Base-by-base conservation (phyloP, 1,140 invertebrate species). In the Chironomus tepperi region DNA sequence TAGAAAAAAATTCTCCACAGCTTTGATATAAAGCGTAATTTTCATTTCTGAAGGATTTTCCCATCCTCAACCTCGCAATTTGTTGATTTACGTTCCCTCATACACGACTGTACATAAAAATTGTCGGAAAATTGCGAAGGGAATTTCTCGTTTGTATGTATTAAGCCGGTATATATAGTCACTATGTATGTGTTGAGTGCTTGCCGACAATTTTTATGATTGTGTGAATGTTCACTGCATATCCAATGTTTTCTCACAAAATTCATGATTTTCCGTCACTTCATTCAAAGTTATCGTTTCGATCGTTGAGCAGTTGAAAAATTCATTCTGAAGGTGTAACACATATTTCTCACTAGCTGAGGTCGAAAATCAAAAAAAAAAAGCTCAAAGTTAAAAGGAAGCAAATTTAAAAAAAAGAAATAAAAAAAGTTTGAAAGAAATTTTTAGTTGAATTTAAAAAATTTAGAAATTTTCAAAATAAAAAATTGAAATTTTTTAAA, bases 271-370 rank as follows among this genome's bases (percentile, higher is more conserved):
- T 21, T 19, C 19, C 24, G 2, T 70, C 18, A 70, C 65, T 70
- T 70, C 65, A 70, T 70, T 70, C 65, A 70, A 70, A 70, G 65
- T 70, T 57, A 57, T 57, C 47, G 47, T n/a, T 57, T 70, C 18
- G 16, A 70, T 18, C 65, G 65, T 70, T 70, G 65, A 70, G 19
- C 65, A 70, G 65, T 70, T 70, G 65, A 70, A 70, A 70, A 19
- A 8, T 70, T 70, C 65, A 70, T 70, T 70, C 65, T 70, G 65
- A 70, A 70, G 65, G 65, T 70, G 19, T 18, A 70, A 70, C 65
- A 70, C 65, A 70, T 16, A 21, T 18, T 70, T 70, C 18, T 19
- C 15, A 18, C 65, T 10, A 70, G 65, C 65, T 12, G 47, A 57
- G 47, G n/a, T n/a, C n/a, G n/a, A n/a, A 34, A 5, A 2, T 57